Conservation (phyloP, 2,113 vertebrate species). For the Thamnophis sirtalis region DNA sequence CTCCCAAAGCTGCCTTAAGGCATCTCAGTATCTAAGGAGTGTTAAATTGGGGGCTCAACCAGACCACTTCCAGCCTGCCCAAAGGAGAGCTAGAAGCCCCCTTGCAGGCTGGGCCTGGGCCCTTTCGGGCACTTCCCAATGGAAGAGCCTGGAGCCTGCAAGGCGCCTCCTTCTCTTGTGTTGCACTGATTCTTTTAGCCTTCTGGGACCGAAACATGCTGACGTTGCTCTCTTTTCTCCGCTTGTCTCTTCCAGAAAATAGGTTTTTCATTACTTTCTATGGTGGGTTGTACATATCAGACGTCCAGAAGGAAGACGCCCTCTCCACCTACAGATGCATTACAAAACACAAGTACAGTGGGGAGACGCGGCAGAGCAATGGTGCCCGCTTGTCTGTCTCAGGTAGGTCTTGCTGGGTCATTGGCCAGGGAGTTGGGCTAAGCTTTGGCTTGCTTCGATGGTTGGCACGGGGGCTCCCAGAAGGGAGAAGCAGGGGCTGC, state of each 20-base stretch:
- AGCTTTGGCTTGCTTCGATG: neutral
- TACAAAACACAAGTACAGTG: slow-evolving; percentile 98
- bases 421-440: neutral
- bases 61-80: neutral
- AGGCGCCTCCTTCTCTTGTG: neutral
- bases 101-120: neutral
- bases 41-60: neutral
- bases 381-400: slow-evolving; percentile 95
- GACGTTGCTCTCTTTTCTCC: slow-evolving; percentile 29
- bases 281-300: slow-evolving; percentile 97
- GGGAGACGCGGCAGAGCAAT: slow-evolving; percentile 97
- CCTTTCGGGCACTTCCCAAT: neutral
- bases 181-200: neutral
- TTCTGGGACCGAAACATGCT: slow-evolving; percentile 4
- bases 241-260: slow-evolving; percentile 81
- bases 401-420: slow-evolving; percentile 70
- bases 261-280: slow-evolving; percentile 93
- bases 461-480: too few relatives aligned
- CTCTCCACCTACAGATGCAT: slow-evolving; percentile 98
- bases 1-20: neutral
- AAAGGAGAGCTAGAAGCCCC: neutral
- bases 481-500: neutral
- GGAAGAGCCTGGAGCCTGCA: neutral
- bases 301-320: slow-evolving; percentile 98
- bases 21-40: neutral